Base-by-base conservation (phyloP, 1,140 invertebrate species). In the Macrobrachium rosenbergii region DNA sequence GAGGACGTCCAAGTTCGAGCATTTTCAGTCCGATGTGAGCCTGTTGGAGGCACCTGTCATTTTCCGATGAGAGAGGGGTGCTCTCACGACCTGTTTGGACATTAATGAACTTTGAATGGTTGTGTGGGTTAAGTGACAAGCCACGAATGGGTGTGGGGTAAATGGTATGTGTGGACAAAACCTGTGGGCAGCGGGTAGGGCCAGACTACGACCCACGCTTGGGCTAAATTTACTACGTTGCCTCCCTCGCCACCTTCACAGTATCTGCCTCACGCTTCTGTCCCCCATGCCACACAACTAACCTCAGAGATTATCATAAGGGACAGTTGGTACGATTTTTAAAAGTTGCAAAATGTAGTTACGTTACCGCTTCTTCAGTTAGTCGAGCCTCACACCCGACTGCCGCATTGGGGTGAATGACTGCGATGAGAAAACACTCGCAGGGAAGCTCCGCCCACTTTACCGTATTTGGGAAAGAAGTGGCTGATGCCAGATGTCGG, bases 351-450 rank as follows among this genome's bases (percentile, higher is more conserved):
- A 45, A 52, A 72, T 17, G 23, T n/a, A 21, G 16, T n/a, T 19
- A 52, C 67, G 64, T 21, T n/a, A 75, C 45, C 21, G 37, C 45
- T 43, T 86, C 63, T 86, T 79, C 63, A 43, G 84, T 86, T 86
- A 67, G 84, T 79, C 64, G 84, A 72, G 84, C 77, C 84, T 86
- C 52, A 79, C 84, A 72, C 77, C 76, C 84, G 84, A 86, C 84
- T 86, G 84, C 84, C 76, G 84, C 84, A 86, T 7, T 72, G 84
- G 84, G 84, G 84, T 86, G 84, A 86, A 86, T 86, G 84, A 86
- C 84, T 86, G 84, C 63, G 77, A 86, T 86, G 84, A 86, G 84
- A 86, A 85, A 83, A 86, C 77, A 86, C 84, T 81, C 73, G 78
- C 77, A 59, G 77, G 63, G 43, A 73, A 73, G 84, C 84, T 60